phyloP scores from a whole-genome alignment of 2,888 invertebrate species.

The Zootermopsis nevadensis region DNA sequence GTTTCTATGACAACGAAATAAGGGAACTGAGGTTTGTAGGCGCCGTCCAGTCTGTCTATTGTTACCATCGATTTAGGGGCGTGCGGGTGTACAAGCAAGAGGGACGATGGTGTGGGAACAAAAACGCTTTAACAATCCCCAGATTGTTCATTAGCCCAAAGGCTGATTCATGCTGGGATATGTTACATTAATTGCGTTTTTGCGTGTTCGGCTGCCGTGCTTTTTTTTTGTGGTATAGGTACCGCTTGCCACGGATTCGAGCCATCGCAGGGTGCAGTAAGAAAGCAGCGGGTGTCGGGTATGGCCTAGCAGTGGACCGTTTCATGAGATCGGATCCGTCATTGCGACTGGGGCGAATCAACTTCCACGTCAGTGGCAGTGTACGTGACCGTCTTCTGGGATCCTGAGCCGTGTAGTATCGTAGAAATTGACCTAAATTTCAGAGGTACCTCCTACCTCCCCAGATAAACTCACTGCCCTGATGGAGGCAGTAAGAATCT shows the following conservation, averaged over 20 bases:
- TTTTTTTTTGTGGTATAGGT: too few relatives aligned
- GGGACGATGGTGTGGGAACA: too few relatives aligned
- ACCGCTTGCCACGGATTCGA: too few relatives aligned
- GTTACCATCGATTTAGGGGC: slow-evolving; percentile 18
- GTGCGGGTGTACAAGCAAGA: not conserved
- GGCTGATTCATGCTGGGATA: not conserved
- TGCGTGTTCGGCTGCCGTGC: not conserved
- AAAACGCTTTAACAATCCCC: not conserved
- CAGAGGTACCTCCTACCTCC: too few relatives aligned
- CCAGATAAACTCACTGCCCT: too few relatives aligned
- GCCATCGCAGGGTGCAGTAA: too few relatives aligned
- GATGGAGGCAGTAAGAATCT: not conserved
- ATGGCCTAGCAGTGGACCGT: too few relatives aligned
- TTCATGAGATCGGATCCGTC: not conserved
- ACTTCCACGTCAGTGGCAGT: too few relatives aligned
- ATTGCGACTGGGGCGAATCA: not conserved
- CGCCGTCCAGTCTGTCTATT: slow-evolving; percentile 32
- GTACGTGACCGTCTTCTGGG: too few relatives aligned
- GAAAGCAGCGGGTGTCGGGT: too few relatives aligned
- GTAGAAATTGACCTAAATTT: too few relatives aligned
- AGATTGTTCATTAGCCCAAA: not conserved
- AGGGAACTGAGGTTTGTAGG: not conserved
- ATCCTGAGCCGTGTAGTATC: too few relatives aligned
- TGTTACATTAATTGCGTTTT: slow-evolving; percentile 20
- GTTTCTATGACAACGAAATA: slow-evolving; percentile 37